Evolutionary conservation across 92 coral and sea anemone species (phyloP).

Genomic region (Pocillopora meandrina): DNA sequence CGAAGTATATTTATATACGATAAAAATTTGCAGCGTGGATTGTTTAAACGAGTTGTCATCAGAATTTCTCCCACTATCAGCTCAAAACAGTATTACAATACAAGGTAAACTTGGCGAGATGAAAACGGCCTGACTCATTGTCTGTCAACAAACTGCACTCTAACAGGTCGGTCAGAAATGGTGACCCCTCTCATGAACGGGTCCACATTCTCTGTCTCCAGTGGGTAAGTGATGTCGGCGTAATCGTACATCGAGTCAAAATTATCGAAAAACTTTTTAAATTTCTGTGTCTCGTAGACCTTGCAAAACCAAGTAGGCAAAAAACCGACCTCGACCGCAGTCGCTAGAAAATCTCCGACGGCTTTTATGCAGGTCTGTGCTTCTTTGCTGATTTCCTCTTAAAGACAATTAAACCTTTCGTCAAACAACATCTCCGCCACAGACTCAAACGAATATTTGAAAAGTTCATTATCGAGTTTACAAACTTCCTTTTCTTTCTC

Average conservation of each 20-base stretch:
- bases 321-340: slow-evolving; percentile 8
- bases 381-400: slow-evolving; percentile 42
- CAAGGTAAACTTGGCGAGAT: too few species aligned
- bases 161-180: slow-evolving; percentile 69
- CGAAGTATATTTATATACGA: too few species aligned
- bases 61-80: too few species aligned
- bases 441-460: slow-evolving; percentile 84
- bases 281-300: slow-evolving; percentile 61
- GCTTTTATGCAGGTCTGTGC: slow-evolving; percentile 59
- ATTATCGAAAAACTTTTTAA: slow-evolving; percentile 39
- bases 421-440: slow-evolving; percentile 75
- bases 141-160: slow-evolving; percentile 70
- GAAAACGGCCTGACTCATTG: background rate
- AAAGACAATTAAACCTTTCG: slow-evolving; percentile 63
- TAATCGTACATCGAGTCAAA: slow-evolving; percentile 67
- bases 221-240: slow-evolving; percentile 63
- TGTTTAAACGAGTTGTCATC: too few species aligned
- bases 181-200: slow-evolving; percentile 46
- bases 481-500: slow-evolving; percentile 56
- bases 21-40: too few species aligned
- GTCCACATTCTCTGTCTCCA: slow-evolving; percentile 42
- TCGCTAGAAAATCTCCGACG: slow-evolving; percentile 47
- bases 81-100: too few species aligned
- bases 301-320: slow-evolving; percentile 61
- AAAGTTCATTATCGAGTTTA: slow-evolving; percentile 62